A percentile compares a stretch with the other conserved stretches of the same genome.
Evolutionary conservation across 2,113 vertebrate genomes (phyloP).

Genomic region (Chelonoidis abingdonii): DNA sequence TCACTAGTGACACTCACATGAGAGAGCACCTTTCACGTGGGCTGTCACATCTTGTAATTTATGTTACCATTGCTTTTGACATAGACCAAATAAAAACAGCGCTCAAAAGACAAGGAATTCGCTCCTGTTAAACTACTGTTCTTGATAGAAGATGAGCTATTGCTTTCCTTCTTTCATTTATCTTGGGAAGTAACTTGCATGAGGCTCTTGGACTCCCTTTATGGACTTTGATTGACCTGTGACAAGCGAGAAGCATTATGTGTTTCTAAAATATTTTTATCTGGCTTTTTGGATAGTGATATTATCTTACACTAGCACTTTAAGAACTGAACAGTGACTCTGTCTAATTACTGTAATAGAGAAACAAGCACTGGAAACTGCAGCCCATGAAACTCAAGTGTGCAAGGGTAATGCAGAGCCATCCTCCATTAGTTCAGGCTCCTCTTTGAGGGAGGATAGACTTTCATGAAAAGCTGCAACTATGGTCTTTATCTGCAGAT

Average conservation of each 20-base stretch:
- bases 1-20: background rate
- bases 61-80: background rate
- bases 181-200: rapidly evolving
- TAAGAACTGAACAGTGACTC: background rate
- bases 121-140: background rate
- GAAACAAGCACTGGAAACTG: background rate
- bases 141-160: background rate
- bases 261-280: background rate
- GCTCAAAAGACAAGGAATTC: background rate
- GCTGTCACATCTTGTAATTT: background rate
- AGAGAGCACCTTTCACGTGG: background rate
- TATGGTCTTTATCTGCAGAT: rapidly evolving
- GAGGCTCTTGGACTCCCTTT: background rate
- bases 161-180: background rate
- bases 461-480: background rate
- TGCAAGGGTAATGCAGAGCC: rapidly evolving
- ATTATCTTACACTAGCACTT: background rate
- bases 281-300: background rate
- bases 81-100: rapidly evolving
- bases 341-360: background rate
- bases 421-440: background rate
- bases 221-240: background rate
- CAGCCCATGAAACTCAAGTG: background rate
- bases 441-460: background rate
- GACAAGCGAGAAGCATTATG: background rate